A percentile compares a stretch with the other conserved stretches of the same genome.
These are phyloP conservation scores for Alauda arvensis DNA, from an alignment of 2,797 vertebrate species.

Conservation along the genomic window DNA sequence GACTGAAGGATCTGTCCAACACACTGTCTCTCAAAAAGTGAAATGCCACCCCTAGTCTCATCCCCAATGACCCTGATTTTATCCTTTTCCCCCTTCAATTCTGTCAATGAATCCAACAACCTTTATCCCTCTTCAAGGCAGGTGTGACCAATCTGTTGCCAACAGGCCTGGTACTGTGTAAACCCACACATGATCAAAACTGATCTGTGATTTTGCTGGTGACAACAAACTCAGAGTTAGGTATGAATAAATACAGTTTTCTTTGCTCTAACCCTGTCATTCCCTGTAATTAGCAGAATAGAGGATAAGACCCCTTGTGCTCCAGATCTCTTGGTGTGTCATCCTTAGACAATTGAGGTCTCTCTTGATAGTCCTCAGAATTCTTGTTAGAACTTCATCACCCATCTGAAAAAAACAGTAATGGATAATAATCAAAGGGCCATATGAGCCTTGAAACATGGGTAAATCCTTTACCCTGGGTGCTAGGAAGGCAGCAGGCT, in stretches of 20 bases:
- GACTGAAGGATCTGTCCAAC: neutral
- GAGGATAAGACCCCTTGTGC: neutral
- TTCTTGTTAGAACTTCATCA: neutral
- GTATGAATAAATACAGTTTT: neutral
- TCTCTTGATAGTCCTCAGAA: neutral
- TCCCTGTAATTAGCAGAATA: neutral
- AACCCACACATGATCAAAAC: neutral
- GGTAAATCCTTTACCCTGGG: neutral
- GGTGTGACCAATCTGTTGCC: neutral
- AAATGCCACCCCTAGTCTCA: neutral
- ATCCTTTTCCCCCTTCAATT: neutral
- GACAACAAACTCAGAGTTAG: neutral
- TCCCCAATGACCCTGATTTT: neutral
- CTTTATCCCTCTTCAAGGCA: neutral
- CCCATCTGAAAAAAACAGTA: neutral
- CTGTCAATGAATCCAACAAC: neutral
- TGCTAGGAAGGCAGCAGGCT: neutral
- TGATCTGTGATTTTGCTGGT: neutral
- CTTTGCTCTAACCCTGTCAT: neutral
- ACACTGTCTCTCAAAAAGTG: neutral
- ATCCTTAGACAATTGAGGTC: neutral
- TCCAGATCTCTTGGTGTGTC: neutral
- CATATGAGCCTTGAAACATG: neutral
- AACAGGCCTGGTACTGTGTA: no score
- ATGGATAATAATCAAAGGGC: neutral